Conservation (phyloP, 2,797 vertebrate species). For the Acanthornis magna region DNA sequence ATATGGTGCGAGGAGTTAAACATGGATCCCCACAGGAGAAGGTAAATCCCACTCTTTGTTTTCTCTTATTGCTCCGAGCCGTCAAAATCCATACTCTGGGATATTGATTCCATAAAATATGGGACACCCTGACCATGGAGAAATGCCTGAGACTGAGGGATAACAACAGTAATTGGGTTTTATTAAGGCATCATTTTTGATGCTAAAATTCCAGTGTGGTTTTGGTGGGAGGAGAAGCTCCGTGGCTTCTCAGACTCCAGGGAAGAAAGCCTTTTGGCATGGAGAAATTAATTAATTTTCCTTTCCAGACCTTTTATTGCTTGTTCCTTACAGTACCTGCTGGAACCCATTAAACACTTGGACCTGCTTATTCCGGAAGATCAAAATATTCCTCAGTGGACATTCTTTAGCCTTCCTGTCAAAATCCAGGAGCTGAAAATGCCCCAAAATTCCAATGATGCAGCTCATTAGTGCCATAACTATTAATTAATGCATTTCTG, state of each 20-base stretch:
- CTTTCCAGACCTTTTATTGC: neutral
- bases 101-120: constrained; percentile 17
- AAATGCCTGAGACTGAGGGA: neutral
- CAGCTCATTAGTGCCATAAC: neutral
- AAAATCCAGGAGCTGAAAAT: neutral
- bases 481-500: neutral
- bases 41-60: constrained; percentile 18
- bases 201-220: neutral
- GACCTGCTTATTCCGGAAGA: neutral
- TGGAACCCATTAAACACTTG: neutral
- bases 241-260: neutral
- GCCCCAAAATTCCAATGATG: neutral
- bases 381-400: neutral
- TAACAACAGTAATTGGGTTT: neutral
- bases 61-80: constrained; percentile 15
- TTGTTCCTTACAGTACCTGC: neutral
- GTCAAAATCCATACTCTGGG: constrained; percentile 7
- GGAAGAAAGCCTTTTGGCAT: neutral
- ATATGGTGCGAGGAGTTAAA: neutral
- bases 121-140: neutral
- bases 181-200: neutral
- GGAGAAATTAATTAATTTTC: neutral
- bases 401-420: neutral
- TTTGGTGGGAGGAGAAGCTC: neutral
- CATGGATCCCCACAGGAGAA: constrained; percentile 1